These are phyloP conservation scores for Neoitamus cyanurus DNA, from an alignment of 2,888 invertebrate genomes.

Conservation along the genomic window DNA sequence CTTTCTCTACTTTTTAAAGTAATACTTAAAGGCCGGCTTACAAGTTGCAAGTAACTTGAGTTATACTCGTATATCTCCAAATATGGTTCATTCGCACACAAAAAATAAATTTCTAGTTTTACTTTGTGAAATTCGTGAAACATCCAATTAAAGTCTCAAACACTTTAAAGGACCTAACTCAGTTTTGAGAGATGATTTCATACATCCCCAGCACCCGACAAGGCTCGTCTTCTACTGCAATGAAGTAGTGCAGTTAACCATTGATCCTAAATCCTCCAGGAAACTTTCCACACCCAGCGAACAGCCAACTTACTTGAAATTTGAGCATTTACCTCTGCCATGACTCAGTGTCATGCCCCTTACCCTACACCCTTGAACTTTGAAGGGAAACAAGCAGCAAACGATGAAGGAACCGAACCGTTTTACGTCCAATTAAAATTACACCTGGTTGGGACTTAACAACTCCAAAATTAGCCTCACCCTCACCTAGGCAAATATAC, in stretches of 20 bases:
- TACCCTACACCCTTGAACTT: neutral
- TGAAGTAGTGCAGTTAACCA: neutral
- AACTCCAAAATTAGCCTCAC: slow-evolving; percentile 12
- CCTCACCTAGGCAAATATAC: neutral
- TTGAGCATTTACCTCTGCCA: neutral
- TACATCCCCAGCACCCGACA: neutral
- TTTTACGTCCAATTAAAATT: slow-evolving; percentile 37
- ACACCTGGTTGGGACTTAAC: slow-evolving; percentile 1
- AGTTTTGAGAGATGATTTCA: neutral
- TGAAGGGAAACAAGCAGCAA: neutral
- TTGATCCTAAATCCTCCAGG: neutral
- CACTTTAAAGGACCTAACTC: neutral
- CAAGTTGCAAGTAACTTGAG: too few species aligned
- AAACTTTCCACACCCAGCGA: neutral
- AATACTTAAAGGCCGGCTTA: too few species aligned
- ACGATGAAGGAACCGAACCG: neutral
- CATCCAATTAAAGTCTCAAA: neutral
- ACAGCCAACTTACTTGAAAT: neutral
- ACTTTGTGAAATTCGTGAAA: neutral
- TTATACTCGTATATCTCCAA: too few species aligned
- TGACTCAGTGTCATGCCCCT: neutral
- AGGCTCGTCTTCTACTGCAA: neutral
- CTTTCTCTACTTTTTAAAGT: too few species aligned
- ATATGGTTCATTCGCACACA: too few species aligned
- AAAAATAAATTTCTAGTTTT: too few species aligned